These are phyloP conservation scores for Xiphorhynchus erythropygius DNA, from an alignment of 2,797 vertebrate genomes.

Conservation along the genomic window DNA sequence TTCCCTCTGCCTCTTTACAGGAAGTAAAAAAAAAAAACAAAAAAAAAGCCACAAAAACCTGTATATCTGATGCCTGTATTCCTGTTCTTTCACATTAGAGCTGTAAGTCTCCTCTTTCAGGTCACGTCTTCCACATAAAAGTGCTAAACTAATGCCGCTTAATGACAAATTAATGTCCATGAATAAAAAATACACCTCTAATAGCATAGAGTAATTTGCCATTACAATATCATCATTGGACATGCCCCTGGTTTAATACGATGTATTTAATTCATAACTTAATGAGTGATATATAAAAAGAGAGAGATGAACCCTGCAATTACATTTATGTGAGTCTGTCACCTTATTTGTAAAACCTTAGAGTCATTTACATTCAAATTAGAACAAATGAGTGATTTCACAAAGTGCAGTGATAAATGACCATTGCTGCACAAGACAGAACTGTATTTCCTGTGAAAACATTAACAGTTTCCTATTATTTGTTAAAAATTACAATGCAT, in stretches of 20 bases:
- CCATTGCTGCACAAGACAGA: conserved; percentile 78
- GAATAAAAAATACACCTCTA: conserved; percentile 89
- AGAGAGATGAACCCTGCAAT: conserved; percentile 88
- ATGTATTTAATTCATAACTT: conserved; percentile 91
- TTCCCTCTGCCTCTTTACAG: background rate
- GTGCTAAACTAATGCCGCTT: conserved; percentile 87
- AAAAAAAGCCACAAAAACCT: background rate
- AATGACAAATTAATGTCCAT: conserved; percentile 90
- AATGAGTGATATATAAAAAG: conserved; percentile 90
- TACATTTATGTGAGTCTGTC: conserved; percentile 89
- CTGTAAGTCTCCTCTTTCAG: conserved; percentile 79
- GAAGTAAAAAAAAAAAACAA: background rate
- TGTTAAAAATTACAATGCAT: conserved; percentile 86
- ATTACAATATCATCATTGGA: conserved; percentile 91
- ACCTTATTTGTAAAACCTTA: conserved; percentile 90
- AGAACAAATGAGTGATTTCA: conserved; percentile 89
- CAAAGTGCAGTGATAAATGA: conserved; percentile 86
- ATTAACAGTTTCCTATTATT: conserved; percentile 84
- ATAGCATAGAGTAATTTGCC: conserved; percentile 88
- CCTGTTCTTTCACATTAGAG: conserved; percentile 65
- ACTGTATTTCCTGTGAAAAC: conserved; percentile 82
- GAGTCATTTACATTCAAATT: conserved; percentile 90
- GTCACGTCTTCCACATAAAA: conserved; percentile 86
- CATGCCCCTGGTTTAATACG: conserved; percentile 89
- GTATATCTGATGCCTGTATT: conserved; percentile 39